These are phyloP conservation scores for Alethe castanea DNA, from an alignment of 2,113 vertebrate genomes.

Conservation along the genomic window DNA sequence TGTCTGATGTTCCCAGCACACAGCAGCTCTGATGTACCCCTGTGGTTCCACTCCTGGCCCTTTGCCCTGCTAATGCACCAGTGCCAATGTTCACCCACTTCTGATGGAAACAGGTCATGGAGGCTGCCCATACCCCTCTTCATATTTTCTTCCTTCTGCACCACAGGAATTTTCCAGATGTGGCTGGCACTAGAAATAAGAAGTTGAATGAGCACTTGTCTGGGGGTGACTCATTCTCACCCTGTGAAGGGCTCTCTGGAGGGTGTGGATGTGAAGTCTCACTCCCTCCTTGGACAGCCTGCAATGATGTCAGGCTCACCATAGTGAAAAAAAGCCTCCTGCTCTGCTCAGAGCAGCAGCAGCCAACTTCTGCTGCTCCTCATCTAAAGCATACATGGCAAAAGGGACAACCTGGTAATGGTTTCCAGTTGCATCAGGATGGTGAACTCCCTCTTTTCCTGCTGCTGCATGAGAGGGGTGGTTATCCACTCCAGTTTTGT, in stretches of 20 bases:
- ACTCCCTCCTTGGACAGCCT: neutral
- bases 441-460: neutral
- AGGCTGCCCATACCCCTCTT: neutral
- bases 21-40: rapidly evolving
- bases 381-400: neutral
- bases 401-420: neutral
- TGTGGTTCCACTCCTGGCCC: neutral
- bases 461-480: neutral
- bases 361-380: neutral
- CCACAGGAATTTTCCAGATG: neutral
- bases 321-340: neutral
- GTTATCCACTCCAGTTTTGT: neutral
- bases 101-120: neutral
- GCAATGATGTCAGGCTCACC: neutral
- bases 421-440: neutral
- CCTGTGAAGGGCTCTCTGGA: neutral
- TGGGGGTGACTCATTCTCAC: neutral
- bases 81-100: neutral
- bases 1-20: neutral
- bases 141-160: neutral
- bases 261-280: neutral
- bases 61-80: neutral
- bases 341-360: neutral
- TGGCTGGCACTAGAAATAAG: neutral
- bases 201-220: neutral